A percentile compares a stretch with the other conserved stretches of the same genome.
Evolutionary conservation across 2,113 vertebrate genomes (phyloP).

Genomic region (Podarcis cretensis): DNA sequence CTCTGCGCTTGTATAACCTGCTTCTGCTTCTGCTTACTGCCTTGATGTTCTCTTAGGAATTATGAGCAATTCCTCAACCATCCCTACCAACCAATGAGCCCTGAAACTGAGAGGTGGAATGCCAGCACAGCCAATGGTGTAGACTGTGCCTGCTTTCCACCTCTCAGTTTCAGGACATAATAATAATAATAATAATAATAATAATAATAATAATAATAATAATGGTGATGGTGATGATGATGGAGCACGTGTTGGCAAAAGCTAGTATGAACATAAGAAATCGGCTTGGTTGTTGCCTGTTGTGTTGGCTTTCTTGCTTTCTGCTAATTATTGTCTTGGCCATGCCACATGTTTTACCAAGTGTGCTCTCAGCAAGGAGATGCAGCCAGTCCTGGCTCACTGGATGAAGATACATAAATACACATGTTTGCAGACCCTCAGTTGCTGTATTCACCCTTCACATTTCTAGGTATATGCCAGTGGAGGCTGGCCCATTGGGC

Average conservation of each 20-base stretch:
- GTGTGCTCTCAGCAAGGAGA: background rate
- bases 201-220: no score
- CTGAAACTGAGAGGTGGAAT: no score
- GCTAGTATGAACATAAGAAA: background rate
- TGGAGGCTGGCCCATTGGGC: no score
- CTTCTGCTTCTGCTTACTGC: background rate
- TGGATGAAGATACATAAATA: background rate
- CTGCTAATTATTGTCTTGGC: background rate
- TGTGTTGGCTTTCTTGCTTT: background rate
- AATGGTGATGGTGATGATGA: background rate
- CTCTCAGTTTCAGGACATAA: conserved; percentile 3
- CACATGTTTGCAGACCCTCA: background rate
- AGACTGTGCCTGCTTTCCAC: background rate
- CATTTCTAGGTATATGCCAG: background rate
- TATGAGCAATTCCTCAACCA: background rate
- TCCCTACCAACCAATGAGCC: background rate
- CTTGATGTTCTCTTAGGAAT: background rate
- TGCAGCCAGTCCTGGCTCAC: background rate
- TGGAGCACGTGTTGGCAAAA: background rate
- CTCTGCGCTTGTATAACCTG: background rate
- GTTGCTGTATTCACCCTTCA: background rate
- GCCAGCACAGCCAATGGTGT: background rate
- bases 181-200: conserved; percentile 1
- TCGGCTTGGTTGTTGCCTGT: background rate
- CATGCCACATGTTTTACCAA: background rate